These are phyloP conservation scores for Anagyrus pseudococci DNA, from an alignment of 2,888 invertebrate species.

Conservation along the genomic window DNA sequence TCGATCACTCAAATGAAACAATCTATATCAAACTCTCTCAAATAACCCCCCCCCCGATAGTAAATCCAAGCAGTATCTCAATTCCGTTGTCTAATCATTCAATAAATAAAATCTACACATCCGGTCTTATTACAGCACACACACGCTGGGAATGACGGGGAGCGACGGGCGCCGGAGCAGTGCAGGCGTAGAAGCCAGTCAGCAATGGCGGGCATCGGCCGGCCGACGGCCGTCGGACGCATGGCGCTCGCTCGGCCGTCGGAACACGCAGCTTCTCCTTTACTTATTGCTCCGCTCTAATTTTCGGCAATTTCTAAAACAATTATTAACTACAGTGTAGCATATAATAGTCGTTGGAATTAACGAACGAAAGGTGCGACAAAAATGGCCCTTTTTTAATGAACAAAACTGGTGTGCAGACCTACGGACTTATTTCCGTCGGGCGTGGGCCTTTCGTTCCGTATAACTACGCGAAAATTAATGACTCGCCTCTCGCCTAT, in stretches of 20 bases:
- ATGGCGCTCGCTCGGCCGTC: conserved; percentile 46
- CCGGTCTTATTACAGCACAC: too few species aligned
- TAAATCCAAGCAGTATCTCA: too few species aligned
- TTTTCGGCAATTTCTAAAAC: not conserved
- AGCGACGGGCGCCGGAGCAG: conserved; percentile 30
- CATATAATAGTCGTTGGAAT: conserved; percentile 52
- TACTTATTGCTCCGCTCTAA: conserved; percentile 39
- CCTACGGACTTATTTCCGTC: conserved; percentile 45
- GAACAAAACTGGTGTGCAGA: conserved; percentile 45
- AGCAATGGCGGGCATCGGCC: conserved; percentile 40
- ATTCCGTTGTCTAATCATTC: too few species aligned
- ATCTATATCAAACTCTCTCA: too few species aligned
- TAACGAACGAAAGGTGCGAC: conserved; percentile 47
- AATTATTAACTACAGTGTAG: conserved; percentile 40
- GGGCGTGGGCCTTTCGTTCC: conserved; percentile 29
- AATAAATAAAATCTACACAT: too few species aligned
- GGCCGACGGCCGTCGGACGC: conserved; percentile 58
- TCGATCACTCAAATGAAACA: too few species aligned
- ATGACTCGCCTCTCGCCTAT: conserved; percentile 48
- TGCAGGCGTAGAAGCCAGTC: not conserved
- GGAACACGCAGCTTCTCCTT: conserved; percentile 44
- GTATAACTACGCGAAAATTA: conserved; percentile 56
- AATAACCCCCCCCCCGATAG: too few species aligned
- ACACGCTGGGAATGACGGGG: too few species aligned
- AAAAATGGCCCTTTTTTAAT: conserved; percentile 46